phyloP scores from a whole-genome alignment of 2,888 invertebrate genomes.

The Patella pellucida region DNA sequence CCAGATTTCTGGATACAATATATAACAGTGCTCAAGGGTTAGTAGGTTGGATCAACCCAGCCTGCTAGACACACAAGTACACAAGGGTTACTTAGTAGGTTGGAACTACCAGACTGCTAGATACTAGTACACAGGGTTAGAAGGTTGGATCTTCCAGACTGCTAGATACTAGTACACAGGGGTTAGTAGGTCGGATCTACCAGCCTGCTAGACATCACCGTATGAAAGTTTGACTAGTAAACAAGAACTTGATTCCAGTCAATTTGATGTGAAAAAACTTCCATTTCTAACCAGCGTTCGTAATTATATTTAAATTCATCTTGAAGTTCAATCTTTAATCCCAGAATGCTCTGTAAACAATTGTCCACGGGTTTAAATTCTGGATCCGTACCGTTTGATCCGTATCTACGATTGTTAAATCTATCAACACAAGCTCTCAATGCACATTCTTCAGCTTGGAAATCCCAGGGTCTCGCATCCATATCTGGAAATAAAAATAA shows the following conservation, averaged over 20 bases:
- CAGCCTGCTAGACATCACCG: background rate
- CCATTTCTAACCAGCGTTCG: slow-evolving; percentile 94
- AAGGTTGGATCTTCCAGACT: no score
- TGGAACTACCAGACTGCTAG: background rate
- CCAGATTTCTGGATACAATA: background rate
- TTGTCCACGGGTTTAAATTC: slow-evolving; percentile 82
- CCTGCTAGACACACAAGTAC: no score
- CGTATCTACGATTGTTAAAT: slow-evolving; percentile 94
- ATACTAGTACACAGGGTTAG: background rate
- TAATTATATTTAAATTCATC: slow-evolving; percentile 82
- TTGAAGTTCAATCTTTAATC: slow-evolving; percentile 84
- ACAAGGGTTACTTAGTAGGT: no score
- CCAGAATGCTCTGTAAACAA: slow-evolving; percentile 85
- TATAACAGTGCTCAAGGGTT: no score
- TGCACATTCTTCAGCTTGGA: slow-evolving; percentile 94
- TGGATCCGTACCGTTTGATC: slow-evolving; percentile 73
- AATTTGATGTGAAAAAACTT: slow-evolving; percentile 87
- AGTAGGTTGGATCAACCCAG: no score
- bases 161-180: no score
- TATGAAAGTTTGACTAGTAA: slow-evolving; percentile 17
- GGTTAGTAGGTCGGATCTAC: no score
- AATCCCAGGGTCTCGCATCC: slow-evolving; percentile 98
- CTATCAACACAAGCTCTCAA: slow-evolving; percentile 93
- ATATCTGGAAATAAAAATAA: slow-evolving; percentile 77
- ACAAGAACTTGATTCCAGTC: slow-evolving; percentile 75